Percentiles rank a stretch among this genome's conserved stretches.
Evolutionary conservation across 2,113 vertebrate species (phyloP).

Genomic region (Alligator sinensis): DNA sequence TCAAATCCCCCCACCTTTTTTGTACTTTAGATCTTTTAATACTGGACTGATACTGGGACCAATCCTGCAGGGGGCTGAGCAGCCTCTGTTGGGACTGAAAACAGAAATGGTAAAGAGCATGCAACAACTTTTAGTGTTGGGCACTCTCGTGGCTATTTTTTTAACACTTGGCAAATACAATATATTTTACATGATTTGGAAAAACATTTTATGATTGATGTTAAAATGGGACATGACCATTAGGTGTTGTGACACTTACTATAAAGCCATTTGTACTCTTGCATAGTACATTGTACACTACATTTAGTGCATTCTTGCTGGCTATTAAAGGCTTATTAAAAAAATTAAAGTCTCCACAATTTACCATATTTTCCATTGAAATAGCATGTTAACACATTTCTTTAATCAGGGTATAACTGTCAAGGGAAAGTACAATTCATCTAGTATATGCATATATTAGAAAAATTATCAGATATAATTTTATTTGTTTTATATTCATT

Average conservation of each 20-base stretch:
- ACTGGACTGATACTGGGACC: neutral
- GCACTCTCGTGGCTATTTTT: neutral
- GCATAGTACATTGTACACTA: neutral
- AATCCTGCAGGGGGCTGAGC: neutral
- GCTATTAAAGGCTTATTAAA: conserved; percentile 67
- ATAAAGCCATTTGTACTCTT: neutral
- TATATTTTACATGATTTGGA: neutral
- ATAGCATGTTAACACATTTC: conserved; percentile 70
- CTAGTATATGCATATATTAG: conserved; percentile 65
- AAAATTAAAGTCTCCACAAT: conserved; percentile 62
- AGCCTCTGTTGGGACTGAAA: fast-evolving
- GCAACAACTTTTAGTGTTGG: neutral
- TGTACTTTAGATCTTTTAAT: neutral
- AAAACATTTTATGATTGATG: conserved; percentile 2
- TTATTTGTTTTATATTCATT: conserved; percentile 77
- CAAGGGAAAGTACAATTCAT: conserved; percentile 68
- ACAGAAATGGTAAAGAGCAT: neutral
- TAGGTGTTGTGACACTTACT: neutral
- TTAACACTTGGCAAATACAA: neutral
- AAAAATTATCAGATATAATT: conserved; percentile 71
- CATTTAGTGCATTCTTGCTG: neutral
- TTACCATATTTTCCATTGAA: conserved; percentile 73
- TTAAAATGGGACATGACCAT: neutral
- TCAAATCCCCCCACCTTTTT: neutral
- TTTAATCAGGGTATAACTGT: conserved; percentile 65